Evolutionary conservation across 2,113 vertebrate species (phyloP).

Genomic region (Tupaia chinensis): DNA sequence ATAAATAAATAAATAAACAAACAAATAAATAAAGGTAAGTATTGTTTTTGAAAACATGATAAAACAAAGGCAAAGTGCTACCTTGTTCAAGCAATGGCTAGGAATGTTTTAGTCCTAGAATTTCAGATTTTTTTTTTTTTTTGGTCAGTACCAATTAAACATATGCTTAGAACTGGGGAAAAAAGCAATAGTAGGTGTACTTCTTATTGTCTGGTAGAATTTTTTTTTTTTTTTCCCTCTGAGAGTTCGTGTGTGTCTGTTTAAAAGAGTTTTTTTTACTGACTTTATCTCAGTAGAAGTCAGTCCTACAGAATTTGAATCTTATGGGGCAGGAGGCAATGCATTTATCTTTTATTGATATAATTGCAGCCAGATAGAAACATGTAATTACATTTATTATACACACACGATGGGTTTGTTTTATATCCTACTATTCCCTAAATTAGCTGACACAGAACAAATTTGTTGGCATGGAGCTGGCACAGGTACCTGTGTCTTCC

Average conservation of each 20-base stretch:
- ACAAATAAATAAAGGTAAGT: not conserved
- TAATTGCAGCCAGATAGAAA: slow-evolving; percentile 49
- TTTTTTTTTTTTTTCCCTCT: not conserved
- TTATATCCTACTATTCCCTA: slow-evolving; percentile 50
- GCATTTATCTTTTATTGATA: slow-evolving; percentile 19
- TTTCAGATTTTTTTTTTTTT: slow-evolving; percentile 18
- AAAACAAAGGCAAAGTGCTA: not conserved
- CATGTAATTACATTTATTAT: slow-evolving; percentile 54
- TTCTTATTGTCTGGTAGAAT: not conserved
- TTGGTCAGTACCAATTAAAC: not conserved
- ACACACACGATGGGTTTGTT: slow-evolving; percentile 30
- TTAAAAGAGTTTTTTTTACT: not conserved
- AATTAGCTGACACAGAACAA: slow-evolving; percentile 56
- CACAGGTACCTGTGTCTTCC: not conserved
- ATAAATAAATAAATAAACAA: too few relatives aligned
- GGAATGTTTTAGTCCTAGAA: not conserved
- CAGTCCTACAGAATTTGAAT: not conserved
- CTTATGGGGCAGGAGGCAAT: not conserved
- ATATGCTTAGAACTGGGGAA: not conserved
- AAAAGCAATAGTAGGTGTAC: not conserved
- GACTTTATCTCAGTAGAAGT: slow-evolving; percentile 7
- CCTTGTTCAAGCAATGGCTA: not conserved
- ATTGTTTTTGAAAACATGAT: slow-evolving; percentile 35
- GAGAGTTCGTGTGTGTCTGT: not conserved
- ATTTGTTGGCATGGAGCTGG: not conserved